Percentiles rank a stretch among this genome's conserved stretches.
Evolutionary conservation across 2,797 vertebrate species (phyloP).

Genomic region (Pterois miles): DNA sequence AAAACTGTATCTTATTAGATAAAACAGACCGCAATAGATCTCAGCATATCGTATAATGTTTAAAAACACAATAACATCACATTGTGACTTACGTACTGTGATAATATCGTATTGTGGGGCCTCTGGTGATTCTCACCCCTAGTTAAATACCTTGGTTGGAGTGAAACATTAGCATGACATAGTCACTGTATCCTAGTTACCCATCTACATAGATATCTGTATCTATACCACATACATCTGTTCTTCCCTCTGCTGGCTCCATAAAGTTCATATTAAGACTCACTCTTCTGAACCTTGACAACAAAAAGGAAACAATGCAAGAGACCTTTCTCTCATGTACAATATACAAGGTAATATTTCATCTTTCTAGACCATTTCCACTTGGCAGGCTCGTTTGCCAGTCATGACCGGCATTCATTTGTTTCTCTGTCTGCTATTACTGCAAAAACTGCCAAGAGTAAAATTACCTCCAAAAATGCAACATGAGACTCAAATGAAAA

Average conservation of each 20-base stretch:
- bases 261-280: neutral
- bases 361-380: slow-evolving; percentile 10
- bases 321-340: neutral
- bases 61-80: too few species aligned
- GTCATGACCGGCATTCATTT: neutral
- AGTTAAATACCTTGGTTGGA: neutral
- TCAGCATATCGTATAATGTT: too few species aligned
- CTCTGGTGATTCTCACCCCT: too few species aligned
- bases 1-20: too few species aligned
- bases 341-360: neutral
- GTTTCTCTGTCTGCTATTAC: neutral
- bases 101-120: rapidly evolving
- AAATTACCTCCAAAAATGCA: neutral
- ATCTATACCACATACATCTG: neutral
- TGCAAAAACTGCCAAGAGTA: slow-evolving; percentile 3
- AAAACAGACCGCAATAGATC: too few species aligned
- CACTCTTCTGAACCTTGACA: neutral
- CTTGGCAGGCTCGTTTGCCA: slow-evolving; percentile 14
- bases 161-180: neutral
- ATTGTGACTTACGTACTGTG: too few species aligned
- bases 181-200: neutral
- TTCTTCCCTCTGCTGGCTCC: neutral
- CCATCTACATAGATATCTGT: neutral
- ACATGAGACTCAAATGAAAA: slow-evolving; percentile 12
- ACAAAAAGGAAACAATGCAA: neutral